Evolutionary conservation across 2,888 invertebrate species (phyloP), one percentile per base, ranked within the genome.

Genomic region (Pimpla rufipes): DNA sequence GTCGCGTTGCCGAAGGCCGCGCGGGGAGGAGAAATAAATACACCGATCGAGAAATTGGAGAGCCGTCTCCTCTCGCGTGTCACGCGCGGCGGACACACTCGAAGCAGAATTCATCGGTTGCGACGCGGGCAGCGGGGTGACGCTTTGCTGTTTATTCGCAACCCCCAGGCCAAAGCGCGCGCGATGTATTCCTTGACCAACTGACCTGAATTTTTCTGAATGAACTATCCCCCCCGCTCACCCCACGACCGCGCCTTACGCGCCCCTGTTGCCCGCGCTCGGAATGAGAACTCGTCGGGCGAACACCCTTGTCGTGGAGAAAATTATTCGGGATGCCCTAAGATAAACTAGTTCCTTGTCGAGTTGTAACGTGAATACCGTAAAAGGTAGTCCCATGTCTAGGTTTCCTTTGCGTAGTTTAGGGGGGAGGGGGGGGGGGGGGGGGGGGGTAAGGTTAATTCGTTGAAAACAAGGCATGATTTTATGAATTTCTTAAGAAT

Each of bases 121-220:
- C 57, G 66, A 55, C 23, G 66, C 66, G n/a, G 40, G 29, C 5
- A 10, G 11, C 55, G 16, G 40, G 11, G 70, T 50, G 55, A 47
- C 73, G 77, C 66, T 74, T n/a, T n/a, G n/a, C n/a, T n/a, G n/a
- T n/a, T n/a, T 68, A 47, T 78, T 68, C 68, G 1, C 59, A n/a
- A 68, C 11, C 42, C 40, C 62, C 66, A 67, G 18, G 62, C 52
- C 23, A 57, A 57, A 71, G n/a, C 45, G 18, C 35, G n/a, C 37
- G 57, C n/a, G n/a, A n/a, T n/a, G n/a, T n/a, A 73, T 78, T 68
- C 82, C 79, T 82, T 82, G 82, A 75, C 82, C 82, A 75, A 79
- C 74, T 82, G 79, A 79, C 82, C 82, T 74, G 21, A 64, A 79
- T 82, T 70, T 70, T 78, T 47, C 37, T 35, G 62, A 79, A 79